A percentile compares a stretch with the other conserved stretches of the same genome.
These are phyloP conservation scores for Aleiodes testaceus DNA, from an alignment of 2,888 invertebrate genomes.

Conservation along the genomic window DNA sequence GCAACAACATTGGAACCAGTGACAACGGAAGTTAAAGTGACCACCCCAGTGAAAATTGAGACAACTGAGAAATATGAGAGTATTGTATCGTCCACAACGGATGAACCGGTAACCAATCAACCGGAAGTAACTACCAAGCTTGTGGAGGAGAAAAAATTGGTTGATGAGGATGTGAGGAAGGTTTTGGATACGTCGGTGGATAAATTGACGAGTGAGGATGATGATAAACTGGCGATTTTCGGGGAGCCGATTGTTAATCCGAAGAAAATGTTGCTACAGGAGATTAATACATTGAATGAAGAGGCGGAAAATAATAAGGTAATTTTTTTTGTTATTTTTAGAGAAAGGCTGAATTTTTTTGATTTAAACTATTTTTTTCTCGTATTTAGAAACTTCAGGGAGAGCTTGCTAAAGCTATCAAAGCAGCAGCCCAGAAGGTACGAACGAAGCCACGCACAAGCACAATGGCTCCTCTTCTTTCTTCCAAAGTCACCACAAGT, in stretches of 20 bases:
- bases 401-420: slow-evolving; percentile 62
- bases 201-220: background rate
- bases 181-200: too few relatives aligned
- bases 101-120: slow-evolving; percentile 16
- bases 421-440: slow-evolving; percentile 60
- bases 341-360: background rate
- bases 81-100: background rate
- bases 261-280: slow-evolving; percentile 61
- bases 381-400: slow-evolving; percentile 51
- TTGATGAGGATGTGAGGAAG: background rate
- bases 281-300: slow-evolving; percentile 62
- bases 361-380: background rate
- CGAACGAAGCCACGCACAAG: slow-evolving; percentile 38
- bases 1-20: slow-evolving; percentile 27
- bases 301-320: slow-evolving; percentile 59
- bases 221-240: slow-evolving; percentile 21
- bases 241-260: slow-evolving; percentile 55
- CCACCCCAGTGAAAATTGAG: slow-evolving; percentile 29
- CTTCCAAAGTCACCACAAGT: background rate
- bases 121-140: slow-evolving; percentile 1
- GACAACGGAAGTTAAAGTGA: slow-evolving; percentile 33
- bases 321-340: background rate
- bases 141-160: background rate
- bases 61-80: slow-evolving; percentile 29
- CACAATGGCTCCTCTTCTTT: slow-evolving; percentile 40